Evolutionary conservation across 2,888 invertebrate species (phyloP).

Genomic region (Empis livida): DNA sequence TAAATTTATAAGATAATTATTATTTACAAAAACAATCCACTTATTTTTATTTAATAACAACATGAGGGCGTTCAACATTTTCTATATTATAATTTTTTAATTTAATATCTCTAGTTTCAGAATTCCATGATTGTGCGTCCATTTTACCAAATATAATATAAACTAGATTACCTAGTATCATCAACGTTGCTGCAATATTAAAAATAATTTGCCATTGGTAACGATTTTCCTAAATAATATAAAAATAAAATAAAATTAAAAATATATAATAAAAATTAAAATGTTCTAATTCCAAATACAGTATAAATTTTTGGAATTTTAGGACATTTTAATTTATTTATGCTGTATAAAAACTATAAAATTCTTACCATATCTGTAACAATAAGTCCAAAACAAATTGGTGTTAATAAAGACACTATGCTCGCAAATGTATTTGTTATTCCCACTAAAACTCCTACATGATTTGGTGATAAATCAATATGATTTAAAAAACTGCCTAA

Average conservation of each 20-base stretch:
- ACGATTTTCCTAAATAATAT: slow-evolving; percentile 46
- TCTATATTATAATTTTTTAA: too few relatives aligned
- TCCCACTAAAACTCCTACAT: slow-evolving; percentile 53
- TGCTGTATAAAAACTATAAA: too few relatives aligned
- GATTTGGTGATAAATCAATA: slow-evolving; percentile 54
- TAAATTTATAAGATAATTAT: too few relatives aligned
- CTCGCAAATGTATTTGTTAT: slow-evolving; percentile 48
- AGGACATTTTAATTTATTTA: too few relatives aligned
- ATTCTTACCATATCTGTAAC: slow-evolving; percentile 25
- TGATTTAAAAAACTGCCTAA: slow-evolving; percentile 39
- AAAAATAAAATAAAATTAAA: too few relatives aligned
- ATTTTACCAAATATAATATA: slow-evolving; percentile 57
- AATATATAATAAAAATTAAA: too few relatives aligned
- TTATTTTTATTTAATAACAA: too few relatives aligned
- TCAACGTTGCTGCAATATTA: slow-evolving; percentile 56
- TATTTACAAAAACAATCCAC: too few relatives aligned
- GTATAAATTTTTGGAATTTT: too few relatives aligned
- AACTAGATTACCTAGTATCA: slow-evolving; percentile 53
- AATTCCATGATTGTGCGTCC: slow-evolving; percentile 56
- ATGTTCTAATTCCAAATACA: too few relatives aligned
- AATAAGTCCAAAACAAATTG: slow-evolving; percentile 41
- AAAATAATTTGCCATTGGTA: slow-evolving; percentile 63
- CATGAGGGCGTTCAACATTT: too few relatives aligned
- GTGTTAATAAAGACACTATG: slow-evolving; percentile 46
- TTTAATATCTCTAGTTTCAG: slow-evolving; percentile 33